These are phyloP conservation scores for Bombyx mori DNA, from an alignment of 1,140 invertebrate genomes.

Conservation along the genomic window ASM3026992v2 NC_085110.1:3859501-3860000, in stretches of 20 bases:
- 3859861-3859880: slow-evolving; percentile 47
- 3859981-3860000: slow-evolving; percentile 65
- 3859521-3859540: too few relatives aligned
- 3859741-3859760: slow-evolving; percentile 25
- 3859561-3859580: slow-evolving; percentile 11
- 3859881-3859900: slow-evolving; percentile 6
- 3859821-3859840: slow-evolving; percentile 22
- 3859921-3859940: slow-evolving; percentile 63
- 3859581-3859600: slow-evolving; percentile 24
- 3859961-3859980: slow-evolving; percentile 70
- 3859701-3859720: slow-evolving; percentile 58
- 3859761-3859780: slow-evolving; percentile 30
- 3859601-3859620: slow-evolving; percentile 36
- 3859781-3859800: slow-evolving; percentile 30
- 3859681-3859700: slow-evolving; percentile 58
- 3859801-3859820: slow-evolving; percentile 35
- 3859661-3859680: slow-evolving; percentile 69
- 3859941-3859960: slow-evolving; percentile 66
- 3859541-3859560: too few relatives aligned
- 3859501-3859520: too few relatives aligned
- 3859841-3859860: slow-evolving; percentile 19
- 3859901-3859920: slow-evolving; percentile 54
- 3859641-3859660: slow-evolving; percentile 67
- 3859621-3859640: slow-evolving; percentile 52
- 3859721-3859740: slow-evolving; percentile 51